Percentiles rank a stretch among this genome's conserved stretches.
Conservation (phyloP, 2,797 vertebrate genomes). For the Cirrhinus mrigala region DNA sequence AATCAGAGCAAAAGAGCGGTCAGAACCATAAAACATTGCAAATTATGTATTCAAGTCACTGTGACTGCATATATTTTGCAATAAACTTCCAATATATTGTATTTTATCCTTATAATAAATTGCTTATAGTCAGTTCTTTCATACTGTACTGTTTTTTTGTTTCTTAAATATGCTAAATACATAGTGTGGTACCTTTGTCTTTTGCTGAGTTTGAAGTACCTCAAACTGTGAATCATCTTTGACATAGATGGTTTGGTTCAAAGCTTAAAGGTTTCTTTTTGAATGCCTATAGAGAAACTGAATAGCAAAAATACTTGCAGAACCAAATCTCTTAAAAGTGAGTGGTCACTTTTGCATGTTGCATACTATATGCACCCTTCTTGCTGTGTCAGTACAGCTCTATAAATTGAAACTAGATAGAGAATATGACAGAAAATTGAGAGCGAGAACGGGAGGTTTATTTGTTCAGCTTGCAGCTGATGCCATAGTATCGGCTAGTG, state of each 20-base stretch:
- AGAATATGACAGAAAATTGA: background rate
- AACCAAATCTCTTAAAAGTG: background rate
- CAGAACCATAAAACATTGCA: background rate
- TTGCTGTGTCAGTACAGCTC: background rate
- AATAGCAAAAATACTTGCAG: background rate
- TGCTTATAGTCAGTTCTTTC: no score
- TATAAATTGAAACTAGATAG: background rate
- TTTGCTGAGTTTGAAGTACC: background rate
- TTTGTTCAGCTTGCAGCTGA: constrained; percentile 15
- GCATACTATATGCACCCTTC: background rate
- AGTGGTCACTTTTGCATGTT: background rate
- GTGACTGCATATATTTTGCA: background rate
- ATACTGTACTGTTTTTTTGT: background rate
- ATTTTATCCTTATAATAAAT: background rate
- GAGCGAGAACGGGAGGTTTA: background rate
- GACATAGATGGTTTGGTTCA: background rate
- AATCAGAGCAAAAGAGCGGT: background rate
- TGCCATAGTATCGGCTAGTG: background rate
- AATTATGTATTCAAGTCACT: background rate
- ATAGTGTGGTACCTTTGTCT: background rate
- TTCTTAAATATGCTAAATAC: background rate
- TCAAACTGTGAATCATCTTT: no score
- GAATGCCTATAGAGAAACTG: background rate
- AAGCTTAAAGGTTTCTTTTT: background rate
- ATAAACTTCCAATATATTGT: background rate